Evolutionary conservation across 2,888 invertebrate genomes (phyloP).

Genomic region (Pandemis corylana): DNA sequence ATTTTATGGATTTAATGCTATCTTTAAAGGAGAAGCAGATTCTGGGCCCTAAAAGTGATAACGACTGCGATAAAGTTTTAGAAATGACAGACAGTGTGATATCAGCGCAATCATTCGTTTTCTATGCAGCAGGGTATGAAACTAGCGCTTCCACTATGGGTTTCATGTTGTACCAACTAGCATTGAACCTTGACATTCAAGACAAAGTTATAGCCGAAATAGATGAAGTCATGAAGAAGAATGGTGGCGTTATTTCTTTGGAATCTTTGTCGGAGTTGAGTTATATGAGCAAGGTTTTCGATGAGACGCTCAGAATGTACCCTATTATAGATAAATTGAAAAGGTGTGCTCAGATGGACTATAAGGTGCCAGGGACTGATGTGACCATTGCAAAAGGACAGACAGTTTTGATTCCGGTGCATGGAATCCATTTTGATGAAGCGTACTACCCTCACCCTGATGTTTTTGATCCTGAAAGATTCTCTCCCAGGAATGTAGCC

Average conservation of each 20-base stretch:
- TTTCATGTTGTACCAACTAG: slow-evolving; percentile 39
- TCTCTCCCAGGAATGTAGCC: neutral
- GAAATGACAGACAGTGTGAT: slow-evolving; percentile 35
- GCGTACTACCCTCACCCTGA: neutral
- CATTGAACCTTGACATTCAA: slow-evolving; percentile 37
- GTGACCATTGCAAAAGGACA: slow-evolving; percentile 14
- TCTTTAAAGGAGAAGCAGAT: slow-evolving; percentile 25
- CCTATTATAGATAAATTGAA: slow-evolving; percentile 27
- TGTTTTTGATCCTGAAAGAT: slow-evolving; percentile 2
- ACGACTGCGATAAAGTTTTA: neutral
- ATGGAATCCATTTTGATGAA: slow-evolving; percentile 3
- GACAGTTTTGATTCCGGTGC: neutral
- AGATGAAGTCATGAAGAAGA: slow-evolving; percentile 23
- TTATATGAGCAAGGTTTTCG: slow-evolving; percentile 36
- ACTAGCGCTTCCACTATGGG: slow-evolving; percentile 40
- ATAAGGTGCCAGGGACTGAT: slow-evolving; percentile 22
- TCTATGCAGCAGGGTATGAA: slow-evolving; percentile 41
- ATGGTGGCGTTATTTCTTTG: slow-evolving; percentile 22
- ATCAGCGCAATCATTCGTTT: slow-evolving; percentile 39
- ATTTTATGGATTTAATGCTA: slow-evolving; percentile 40
- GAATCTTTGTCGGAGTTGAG: slow-evolving; percentile 17
- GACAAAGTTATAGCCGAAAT: slow-evolving; percentile 38
- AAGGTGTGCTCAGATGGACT: slow-evolving; percentile 18
- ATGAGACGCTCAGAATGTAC: slow-evolving; percentile 36
- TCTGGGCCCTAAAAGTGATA: slow-evolving; percentile 2